Evolutionary conservation across 2,113 vertebrate species (phyloP), one percentile per base, ranked within the genome.

Genomic region (Amphiprion percula): DNA sequence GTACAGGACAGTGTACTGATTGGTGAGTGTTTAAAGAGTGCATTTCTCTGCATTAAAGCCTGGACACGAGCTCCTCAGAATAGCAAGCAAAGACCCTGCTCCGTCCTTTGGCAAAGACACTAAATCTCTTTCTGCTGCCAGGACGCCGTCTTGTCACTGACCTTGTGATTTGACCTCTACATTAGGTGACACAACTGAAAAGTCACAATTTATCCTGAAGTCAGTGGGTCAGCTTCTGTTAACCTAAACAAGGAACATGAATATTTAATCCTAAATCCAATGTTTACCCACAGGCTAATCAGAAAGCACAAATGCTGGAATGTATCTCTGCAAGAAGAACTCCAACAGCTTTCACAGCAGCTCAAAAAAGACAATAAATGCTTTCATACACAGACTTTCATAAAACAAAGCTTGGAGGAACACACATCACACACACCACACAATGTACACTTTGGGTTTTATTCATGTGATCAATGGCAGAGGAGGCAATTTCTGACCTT

Each of bases 361-460:
- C 19, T 58, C 30, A 12, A 74, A 24, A 58, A 75, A 62, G 17
- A 52, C 66, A 68, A 64, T 44, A 50, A 68, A 75, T 44, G 41
- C 41, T 50, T 46, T 46, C 41, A 37, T 37, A 24, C 33, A 58
- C 5, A 11, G 15, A 60, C 5, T 53, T 30, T 55, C 33, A 56
- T 14, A 26, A 26, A 75, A 12, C 9, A 70, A 60, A 15, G 15
- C 21, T 55, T 26, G 10, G 4, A 68, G n/a, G 15, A 30, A 53
- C 56, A 41, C 62, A 64, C 39, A 64, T 16, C 19, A 47, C 37
- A 54, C 49, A 62, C 44, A 44, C 15, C 19, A 26, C 59, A 50
- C 30, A 46, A 1, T 0, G 41, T 10, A 21, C 28, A 24, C 65
- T 65, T 21, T 21, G 4, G 56, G 17, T 37, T 69, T 62, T 37